These are phyloP conservation scores for Tenodera sinensis DNA, from an alignment of 2,888 invertebrate genomes.

Conservation along the genomic window DNA sequence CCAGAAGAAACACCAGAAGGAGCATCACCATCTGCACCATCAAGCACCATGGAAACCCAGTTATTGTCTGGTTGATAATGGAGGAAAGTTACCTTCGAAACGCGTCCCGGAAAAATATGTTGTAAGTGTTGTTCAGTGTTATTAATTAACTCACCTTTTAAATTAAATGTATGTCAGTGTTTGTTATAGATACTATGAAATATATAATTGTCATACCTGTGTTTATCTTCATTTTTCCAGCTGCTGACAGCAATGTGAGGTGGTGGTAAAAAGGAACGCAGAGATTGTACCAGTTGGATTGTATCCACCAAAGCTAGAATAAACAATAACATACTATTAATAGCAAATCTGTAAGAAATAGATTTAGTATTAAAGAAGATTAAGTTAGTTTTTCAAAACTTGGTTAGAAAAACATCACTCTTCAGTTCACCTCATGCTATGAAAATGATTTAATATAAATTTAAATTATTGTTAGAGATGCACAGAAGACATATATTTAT, in stretches of 20 bases:
- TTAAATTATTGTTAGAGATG: background rate
- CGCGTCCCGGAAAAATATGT: too few relatives aligned
- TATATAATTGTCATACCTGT: constrained; percentile 43
- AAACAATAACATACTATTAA: background rate
- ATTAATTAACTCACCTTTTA: too few relatives aligned
- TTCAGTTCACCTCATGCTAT: background rate
- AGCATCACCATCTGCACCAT: too few relatives aligned
- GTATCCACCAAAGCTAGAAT: constrained; percentile 77
- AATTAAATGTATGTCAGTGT: too few relatives aligned
- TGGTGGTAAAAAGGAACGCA: constrained; percentile 79
- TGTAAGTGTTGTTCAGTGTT: too few relatives aligned
- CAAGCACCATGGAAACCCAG: too few relatives aligned
- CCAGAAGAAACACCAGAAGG: too few relatives aligned
- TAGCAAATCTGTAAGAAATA: background rate
- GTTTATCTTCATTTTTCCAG: constrained; percentile 83
- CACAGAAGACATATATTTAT: background rate
- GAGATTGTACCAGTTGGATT: constrained; percentile 79
- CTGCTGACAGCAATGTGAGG: constrained; percentile 86
- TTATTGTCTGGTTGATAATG: too few relatives aligned
- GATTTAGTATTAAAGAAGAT: background rate
- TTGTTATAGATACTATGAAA: too few relatives aligned
- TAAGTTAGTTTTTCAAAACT: background rate
- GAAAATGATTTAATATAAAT: background rate
- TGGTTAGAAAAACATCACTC: background rate
- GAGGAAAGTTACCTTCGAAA: too few relatives aligned